Conservation (phyloP, 2,888 invertebrate genomes). For the Andrena dorsata region DNA sequence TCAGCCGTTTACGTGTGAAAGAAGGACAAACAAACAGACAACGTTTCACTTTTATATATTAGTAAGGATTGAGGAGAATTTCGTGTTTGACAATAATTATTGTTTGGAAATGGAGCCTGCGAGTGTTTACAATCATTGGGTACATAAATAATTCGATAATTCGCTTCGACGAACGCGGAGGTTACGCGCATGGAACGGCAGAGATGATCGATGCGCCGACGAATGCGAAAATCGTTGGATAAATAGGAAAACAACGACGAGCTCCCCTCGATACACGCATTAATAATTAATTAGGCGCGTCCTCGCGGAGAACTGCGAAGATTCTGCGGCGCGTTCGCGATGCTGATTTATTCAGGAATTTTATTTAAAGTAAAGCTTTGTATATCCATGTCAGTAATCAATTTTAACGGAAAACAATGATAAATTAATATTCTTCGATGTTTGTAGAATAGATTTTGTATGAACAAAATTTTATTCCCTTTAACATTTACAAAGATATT, state of each 20-base stretch:
- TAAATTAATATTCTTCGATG: too few species aligned
- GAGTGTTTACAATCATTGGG: neutral
- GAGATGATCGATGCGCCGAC: slow-evolving; percentile 14
- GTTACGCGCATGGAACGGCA: neutral
- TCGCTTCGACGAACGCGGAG: slow-evolving; percentile 3
- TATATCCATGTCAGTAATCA: too few species aligned
- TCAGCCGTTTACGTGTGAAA: too few species aligned
- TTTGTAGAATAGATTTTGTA: too few species aligned
- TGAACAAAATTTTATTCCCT: too few species aligned
- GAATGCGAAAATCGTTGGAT: neutral
- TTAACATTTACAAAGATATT: too few species aligned
- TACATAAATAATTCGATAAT: neutral
- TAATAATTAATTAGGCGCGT: slow-evolving; percentile 29
- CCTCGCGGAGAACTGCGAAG: neutral
- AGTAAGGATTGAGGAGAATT: neutral
- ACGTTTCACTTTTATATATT: too few species aligned
- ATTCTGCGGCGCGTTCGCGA: neutral
- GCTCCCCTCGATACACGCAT: neutral
- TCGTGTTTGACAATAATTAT: neutral
- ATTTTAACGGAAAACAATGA: too few species aligned
- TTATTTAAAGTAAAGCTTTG: too few species aligned
- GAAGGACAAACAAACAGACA: too few species aligned
- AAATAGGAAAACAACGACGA: slow-evolving; percentile 24
- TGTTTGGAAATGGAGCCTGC: too few species aligned
- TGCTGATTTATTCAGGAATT: neutral